Conservation (phyloP, 2,113 vertebrate genomes). For the Barbus barbus region DNA sequence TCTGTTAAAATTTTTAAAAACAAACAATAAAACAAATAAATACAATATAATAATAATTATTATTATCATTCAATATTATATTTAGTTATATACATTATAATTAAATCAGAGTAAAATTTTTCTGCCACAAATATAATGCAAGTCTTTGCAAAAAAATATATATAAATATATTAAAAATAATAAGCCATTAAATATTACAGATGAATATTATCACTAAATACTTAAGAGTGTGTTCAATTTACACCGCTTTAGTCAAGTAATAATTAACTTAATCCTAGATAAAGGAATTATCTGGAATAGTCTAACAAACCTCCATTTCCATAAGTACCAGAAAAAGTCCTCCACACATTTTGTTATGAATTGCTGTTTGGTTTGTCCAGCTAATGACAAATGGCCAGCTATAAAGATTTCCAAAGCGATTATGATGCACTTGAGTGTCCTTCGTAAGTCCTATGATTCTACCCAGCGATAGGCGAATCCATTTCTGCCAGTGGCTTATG, state of each 20-base stretch:
- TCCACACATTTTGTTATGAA: background rate
- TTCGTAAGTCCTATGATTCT: conserved; percentile 38
- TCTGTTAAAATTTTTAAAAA: too few species aligned
- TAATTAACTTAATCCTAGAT: too few species aligned
- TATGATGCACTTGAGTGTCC: conserved; percentile 27
- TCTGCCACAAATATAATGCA: too few species aligned
- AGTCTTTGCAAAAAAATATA: too few species aligned
- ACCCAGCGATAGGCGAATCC: conserved; percentile 20
- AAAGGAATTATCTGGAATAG: background rate
- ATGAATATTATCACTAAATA: background rate
- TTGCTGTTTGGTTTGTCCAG: background rate
- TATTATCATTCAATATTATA: background rate
- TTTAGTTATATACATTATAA: background rate
- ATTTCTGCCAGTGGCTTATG: conserved; percentile 3
- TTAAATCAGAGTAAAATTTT: background rate
- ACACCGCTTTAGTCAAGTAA: too few species aligned
- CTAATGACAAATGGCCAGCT: background rate
- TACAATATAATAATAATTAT: too few species aligned
- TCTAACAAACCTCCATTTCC: background rate
- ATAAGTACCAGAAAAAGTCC: background rate
- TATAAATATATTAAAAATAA: background rate
- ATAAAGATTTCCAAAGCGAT: conserved; percentile 6
- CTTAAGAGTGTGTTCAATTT: too few species aligned
- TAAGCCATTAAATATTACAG: background rate
- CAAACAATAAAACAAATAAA: too few species aligned